phyloP scores from a whole-genome alignment of 2,888 invertebrate species.

The Plemyria rubiginata region DNA sequence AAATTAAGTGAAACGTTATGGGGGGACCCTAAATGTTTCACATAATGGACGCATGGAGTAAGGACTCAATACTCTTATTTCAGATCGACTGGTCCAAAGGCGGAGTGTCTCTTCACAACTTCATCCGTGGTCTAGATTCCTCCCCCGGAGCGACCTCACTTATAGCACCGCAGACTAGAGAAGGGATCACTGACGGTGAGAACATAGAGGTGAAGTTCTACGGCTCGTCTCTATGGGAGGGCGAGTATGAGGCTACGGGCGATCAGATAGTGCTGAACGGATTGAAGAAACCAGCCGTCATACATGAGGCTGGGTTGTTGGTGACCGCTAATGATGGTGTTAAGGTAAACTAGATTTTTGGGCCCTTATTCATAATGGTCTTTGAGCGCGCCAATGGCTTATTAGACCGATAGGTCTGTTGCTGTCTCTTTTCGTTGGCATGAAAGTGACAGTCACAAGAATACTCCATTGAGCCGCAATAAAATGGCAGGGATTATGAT shows the following conservation, averaged over 20 bases:
- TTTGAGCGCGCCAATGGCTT: too few relatives aligned
- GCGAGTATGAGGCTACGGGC: conserved; percentile 81
- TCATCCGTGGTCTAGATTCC: conserved; percentile 96
- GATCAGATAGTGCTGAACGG: conserved; percentile 86
- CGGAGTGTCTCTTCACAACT: conserved; percentile 93
- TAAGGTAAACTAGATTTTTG: conserved; percentile 74
- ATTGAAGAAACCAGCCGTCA: conserved; percentile 85
- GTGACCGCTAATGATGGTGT: conserved; percentile 92
- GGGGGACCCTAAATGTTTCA: too few relatives aligned
- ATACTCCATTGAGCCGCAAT: too few relatives aligned
- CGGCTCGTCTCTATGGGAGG: conserved; percentile 91
- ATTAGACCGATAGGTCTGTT: too few relatives aligned
- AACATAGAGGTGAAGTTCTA: conserved; percentile 86
- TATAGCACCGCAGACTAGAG: conserved; percentile 68
- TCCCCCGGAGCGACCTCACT: conserved; percentile 95
- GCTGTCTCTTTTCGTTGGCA: too few relatives aligned
- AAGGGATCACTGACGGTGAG: conserved; percentile 63
- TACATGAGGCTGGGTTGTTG: conserved; percentile 92
- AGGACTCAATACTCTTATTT: too few relatives aligned
- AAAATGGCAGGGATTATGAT: too few relatives aligned
- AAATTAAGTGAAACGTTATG: too few relatives aligned
- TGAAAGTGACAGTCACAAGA: too few relatives aligned
- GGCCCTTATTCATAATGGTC: too few relatives aligned
- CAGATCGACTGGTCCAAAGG: conserved; percentile 89
- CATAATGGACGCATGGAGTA: too few relatives aligned